Evolutionary conservation across 2,888 invertebrate species (phyloP).

Genomic region (Spilarctia lutea): DNA sequence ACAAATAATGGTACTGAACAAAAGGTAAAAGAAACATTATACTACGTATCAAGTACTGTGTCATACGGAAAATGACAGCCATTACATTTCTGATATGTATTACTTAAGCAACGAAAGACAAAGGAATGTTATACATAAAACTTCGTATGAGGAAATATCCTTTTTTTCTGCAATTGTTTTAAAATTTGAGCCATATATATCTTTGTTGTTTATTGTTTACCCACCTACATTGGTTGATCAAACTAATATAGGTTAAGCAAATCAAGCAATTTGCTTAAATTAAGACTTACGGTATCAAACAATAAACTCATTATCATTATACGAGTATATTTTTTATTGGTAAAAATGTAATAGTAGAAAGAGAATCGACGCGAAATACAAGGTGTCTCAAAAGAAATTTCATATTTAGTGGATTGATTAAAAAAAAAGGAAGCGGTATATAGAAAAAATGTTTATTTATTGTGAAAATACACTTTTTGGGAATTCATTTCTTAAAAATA

Average conservation of each 20-base stretch:
- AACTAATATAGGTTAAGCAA: background rate
- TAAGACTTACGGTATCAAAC: background rate
- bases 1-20: background rate
- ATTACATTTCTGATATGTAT: background rate
- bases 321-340: background rate
- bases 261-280: background rate
- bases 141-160: background rate
- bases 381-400: no score
- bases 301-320: background rate
- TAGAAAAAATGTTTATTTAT: no score
- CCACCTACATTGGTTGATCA: background rate
- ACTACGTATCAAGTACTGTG: background rate
- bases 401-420: no score
- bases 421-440: no score
- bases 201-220: background rate
- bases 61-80: background rate
- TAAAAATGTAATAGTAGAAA: no score
- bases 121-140: background rate
- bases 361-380: no score
- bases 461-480: no score
- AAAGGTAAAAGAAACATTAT: conserved; percentile 1
- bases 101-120: background rate
- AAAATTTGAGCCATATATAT: background rate
- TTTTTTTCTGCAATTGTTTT: background rate
- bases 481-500: no score